Percentiles rank a stretch among this genome's conserved stretches.
phyloP scores from a whole-genome alignment of 2,797 vertebrate genomes.

The Vultur gryphus region DNA sequence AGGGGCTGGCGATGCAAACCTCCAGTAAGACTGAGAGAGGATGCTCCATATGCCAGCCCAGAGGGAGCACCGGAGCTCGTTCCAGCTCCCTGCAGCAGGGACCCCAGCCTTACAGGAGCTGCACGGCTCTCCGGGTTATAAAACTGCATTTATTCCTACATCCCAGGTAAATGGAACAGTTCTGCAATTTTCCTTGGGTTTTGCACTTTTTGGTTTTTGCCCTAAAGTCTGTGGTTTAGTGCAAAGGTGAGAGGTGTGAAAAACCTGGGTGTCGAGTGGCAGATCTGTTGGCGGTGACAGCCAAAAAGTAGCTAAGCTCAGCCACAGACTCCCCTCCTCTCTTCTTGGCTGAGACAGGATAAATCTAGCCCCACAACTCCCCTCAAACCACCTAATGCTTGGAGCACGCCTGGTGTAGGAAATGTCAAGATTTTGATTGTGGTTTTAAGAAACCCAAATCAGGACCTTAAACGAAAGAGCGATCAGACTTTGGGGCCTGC shows the following conservation, averaged over 20 bases:
- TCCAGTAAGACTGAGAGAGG: neutral
- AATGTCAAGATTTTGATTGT: neutral
- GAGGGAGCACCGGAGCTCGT: neutral
- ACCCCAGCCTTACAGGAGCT: neutral
- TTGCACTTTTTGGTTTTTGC: neutral
- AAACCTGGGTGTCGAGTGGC: neutral
- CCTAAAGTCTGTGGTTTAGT: neutral
- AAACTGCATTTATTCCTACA: neutral
- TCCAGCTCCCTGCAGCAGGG: neutral
- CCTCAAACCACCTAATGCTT: neutral
- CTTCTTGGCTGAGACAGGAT: neutral
- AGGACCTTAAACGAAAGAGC: neutral
- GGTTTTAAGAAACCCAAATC: neutral
- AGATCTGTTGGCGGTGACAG: fast-evolving
- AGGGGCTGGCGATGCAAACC: neutral
- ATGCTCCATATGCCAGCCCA: neutral
- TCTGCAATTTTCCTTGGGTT: neutral
- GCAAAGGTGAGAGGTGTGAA: neutral
- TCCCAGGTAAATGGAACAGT: neutral
- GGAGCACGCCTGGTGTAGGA: neutral
- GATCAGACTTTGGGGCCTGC: neutral
- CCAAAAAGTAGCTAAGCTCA: neutral
- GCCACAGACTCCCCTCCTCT: neutral
- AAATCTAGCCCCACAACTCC: neutral
- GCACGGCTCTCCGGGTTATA: neutral